Base-by-base conservation (phyloP, 2,888 invertebrate genomes). In the Trissolcus japonicus region DNA sequence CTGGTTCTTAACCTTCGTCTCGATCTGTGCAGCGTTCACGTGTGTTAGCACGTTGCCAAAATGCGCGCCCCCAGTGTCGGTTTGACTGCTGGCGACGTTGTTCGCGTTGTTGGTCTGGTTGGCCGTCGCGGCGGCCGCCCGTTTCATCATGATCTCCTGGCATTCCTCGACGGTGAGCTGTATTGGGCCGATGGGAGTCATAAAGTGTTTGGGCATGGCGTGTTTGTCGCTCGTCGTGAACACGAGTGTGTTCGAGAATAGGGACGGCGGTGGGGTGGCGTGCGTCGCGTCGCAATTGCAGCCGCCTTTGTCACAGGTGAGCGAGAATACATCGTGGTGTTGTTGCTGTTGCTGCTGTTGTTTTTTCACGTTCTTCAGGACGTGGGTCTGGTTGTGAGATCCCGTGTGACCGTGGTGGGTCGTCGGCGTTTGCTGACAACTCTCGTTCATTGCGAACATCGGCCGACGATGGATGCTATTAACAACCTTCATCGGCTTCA, bases 131-230 rank as follows among this genome's bases (percentile, higher is more conserved):
- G 94, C 94, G 0, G 94, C 90, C 0, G 94, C 94, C 79, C 94
- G 90, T 85, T 94, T 94, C 93, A 94, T 93, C 80, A 94, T 89
- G 79, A 94, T 94, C 89, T 94, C 94, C 88, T 94, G 94, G 90
- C 94, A 94, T 91, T 94, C 94, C 87, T 94, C 94, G 1, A 93
- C 93, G 0, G 94, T 94, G 16, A 94, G 89, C 85, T 94, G 94
- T 78, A 94, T 90, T 6, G 94, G 94, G 54, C 94, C 94, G 62
- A 94, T 90, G 3, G 94, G 93, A 77, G 94, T 93, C 92, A 93
- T 92, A 85, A 94, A 94, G 80, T 93, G 93, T 86, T 93, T 93
- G 66, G 87, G 86, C 87, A 88, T 88, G 56, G 87, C 84, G 77
- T 89, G 89, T 68, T 89, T 89, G 76, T 89, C 89, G 6, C 87